phyloP scores from a whole-genome alignment of 2,113 vertebrate genomes.

The Typhlomys cinereus region DNA sequence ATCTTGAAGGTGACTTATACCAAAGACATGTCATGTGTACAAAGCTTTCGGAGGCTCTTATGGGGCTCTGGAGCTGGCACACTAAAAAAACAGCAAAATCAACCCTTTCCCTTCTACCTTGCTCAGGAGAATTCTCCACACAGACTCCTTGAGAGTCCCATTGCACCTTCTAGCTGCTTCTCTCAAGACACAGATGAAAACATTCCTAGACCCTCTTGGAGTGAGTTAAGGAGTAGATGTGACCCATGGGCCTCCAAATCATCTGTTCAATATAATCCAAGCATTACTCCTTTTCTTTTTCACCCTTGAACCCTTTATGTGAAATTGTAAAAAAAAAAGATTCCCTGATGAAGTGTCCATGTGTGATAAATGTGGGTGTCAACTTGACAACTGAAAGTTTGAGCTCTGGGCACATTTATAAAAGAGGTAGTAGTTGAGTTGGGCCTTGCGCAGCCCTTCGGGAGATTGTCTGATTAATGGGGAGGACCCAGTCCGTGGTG shows the following conservation, averaged over 20 bases:
- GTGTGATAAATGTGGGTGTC: no score
- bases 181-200: not conserved
- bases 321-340: not conserved
- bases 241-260: not conserved
- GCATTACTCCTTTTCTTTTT: not conserved
- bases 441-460: no score
- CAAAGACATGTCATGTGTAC: not conserved
- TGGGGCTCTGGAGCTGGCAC: not conserved
- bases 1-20: not conserved
- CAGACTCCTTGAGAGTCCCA: not conserved
- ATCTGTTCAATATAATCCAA: not conserved
- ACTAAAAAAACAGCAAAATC: not conserved
- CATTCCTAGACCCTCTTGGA: no score
- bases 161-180: not conserved
- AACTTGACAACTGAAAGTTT: no score
- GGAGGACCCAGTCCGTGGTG: no score
- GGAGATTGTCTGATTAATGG: no score
- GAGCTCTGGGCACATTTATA: no score
- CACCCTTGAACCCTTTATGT: not conserved
- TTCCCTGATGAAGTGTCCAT: not conserved
- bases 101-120: not conserved
- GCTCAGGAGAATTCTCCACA: not conserved
- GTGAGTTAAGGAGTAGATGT: not conserved
- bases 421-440: no score
- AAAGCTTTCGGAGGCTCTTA: not conserved